Base-by-base conservation (phyloP, 2,888 invertebrate genomes). In the Xylota segnis region DNA sequence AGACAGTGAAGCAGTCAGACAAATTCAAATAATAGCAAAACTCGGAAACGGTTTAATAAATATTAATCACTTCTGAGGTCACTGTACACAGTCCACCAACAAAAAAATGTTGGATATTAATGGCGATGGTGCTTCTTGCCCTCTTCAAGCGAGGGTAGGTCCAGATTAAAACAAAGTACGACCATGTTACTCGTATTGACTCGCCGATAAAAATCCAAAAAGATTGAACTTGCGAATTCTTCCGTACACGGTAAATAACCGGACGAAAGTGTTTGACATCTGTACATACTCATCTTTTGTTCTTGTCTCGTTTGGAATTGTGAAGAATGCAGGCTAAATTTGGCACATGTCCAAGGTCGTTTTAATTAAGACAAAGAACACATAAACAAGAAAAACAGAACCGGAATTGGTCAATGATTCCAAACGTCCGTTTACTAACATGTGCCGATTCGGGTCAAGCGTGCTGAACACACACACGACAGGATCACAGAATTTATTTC, bases 271-370 rank as follows among this genome's bases (percentile, higher is more conserved):
- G 32, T 34, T 4, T 18, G 58, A 71, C 32, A 58, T 40, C 4
- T 32, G n/a, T 4, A 40, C 23, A 32, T 34, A 56, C 18, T 68
- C 29, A 14, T 54, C 6, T 16, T 56, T 37, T 56, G 29, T 56
- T 45, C 34, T 52, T 45, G 50, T 34, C 50, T 66, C 9, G 14
- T 50, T 23, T 0, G 5, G n/a, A 18, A 40, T 66, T 52, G 23
- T 29, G 18, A 34, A 40, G 47, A 54, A 32, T 34, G 43, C 58
- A 71, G 34, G 32, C 45, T 43, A 3, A 34, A 16, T 43, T 66
- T 63, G 78, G 71, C 71, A 50, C 29, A 56, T 65, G 18, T 27
- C 65, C 78, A 78, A 78, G 70, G 78, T 71, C 70, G 37, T 47
- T 71, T 78, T 27, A 47, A 70, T 78, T 54, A 56, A 58, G 10